Base-by-base conservation (phyloP, 2,797 vertebrate genomes). In the Notamacropus eugenii region DNA sequence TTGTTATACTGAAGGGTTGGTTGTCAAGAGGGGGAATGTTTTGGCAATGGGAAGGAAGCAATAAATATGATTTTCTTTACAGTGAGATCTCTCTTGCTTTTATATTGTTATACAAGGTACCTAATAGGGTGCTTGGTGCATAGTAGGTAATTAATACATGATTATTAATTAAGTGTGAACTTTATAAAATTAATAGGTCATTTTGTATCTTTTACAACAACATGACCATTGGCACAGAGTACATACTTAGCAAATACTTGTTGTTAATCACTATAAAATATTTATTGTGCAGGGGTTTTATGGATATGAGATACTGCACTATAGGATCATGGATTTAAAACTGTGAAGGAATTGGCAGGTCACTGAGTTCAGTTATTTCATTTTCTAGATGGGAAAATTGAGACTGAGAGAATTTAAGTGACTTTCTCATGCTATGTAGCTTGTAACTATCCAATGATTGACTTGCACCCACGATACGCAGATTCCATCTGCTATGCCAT, bases 11-110 rank as follows among this genome's bases (percentile, higher is more conserved):
- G 95, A 96, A 16, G 93, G 90, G 52, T 54, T 96, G 56, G 56
- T 91, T 96, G 93, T 96, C 94, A 93, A 0, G 94, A 90, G 95
- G 92, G 54, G 13, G 54, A 28, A 34, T 62, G 93, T 96, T 91
- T 96, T 50, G 27, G 24, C 55, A 92, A 96, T 93, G 94, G 95
- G 95, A 62, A 96, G 93, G 46, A 93, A 95, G 93, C 82, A 95
- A 91, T 92, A 34, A 34, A 50, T 27, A 10, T 27, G 11, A 87
- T 87, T 87, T 46, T 50, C 40, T 87, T 46, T 87, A 87, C 14
- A 74, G 5, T n/a, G 14, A 19, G 9, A 82, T 82, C 1, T 82
- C 8, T 24, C 40, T 87, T 87, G 3, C 24, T 87, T 50, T 87
- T 87, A 1, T 50, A 50, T 46, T 46, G 24, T 50, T 87, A 27